phyloP scores from a whole-genome alignment of 2,888 invertebrate genomes.

The Napeogenes sylphis region DNA sequence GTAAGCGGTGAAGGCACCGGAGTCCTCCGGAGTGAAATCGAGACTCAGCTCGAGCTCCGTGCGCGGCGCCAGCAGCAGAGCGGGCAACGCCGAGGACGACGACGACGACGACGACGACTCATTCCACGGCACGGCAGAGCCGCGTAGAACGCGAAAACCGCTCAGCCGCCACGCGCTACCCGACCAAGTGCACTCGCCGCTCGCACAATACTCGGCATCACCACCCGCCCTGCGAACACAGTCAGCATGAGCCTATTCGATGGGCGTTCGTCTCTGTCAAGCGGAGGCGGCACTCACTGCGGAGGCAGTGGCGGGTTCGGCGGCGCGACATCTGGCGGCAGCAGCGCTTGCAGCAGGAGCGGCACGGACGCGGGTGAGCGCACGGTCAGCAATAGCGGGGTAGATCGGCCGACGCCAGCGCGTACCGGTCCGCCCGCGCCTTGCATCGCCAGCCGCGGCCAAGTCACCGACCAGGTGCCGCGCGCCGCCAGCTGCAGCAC shows the following conservation, averaged over 20 bases:
- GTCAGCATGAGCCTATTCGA: background rate
- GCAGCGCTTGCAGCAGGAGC: conserved; percentile 79
- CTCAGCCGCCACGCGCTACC: conserved; percentile 43
- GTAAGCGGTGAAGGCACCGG: conserved; percentile 59
- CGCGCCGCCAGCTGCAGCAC: conserved; percentile 39
- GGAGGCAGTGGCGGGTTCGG: conserved; percentile 23
- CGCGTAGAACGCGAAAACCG: conserved; percentile 45
- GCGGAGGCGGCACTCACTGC: conserved; percentile 22
- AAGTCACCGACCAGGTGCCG: conserved; percentile 34
- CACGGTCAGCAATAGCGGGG: conserved; percentile 50
- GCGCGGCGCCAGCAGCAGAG: conserved; percentile 77
- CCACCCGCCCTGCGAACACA: conserved; percentile 31
- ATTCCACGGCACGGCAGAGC: conserved; percentile 23
- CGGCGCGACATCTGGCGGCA: conserved; percentile 79
- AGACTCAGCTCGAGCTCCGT: conserved; percentile 69
- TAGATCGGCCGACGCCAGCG: conserved; percentile 31
- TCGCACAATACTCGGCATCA: conserved; percentile 26
- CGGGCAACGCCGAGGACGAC: conserved; percentile 33
- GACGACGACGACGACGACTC: conserved; percentile 15
- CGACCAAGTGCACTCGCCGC: conserved; percentile 32
- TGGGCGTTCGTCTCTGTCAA: conserved; percentile 17
- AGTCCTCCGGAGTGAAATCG: conserved; percentile 33
- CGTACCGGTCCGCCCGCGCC: conserved; percentile 35
- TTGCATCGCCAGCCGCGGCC: conserved; percentile 45
- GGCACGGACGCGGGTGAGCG: conserved; percentile 84